A percentile compares a stretch with the other conserved stretches of the same genome.
phyloP scores from a whole-genome alignment of 2,888 invertebrate genomes.

The Eupithecia vulgata region DNA sequence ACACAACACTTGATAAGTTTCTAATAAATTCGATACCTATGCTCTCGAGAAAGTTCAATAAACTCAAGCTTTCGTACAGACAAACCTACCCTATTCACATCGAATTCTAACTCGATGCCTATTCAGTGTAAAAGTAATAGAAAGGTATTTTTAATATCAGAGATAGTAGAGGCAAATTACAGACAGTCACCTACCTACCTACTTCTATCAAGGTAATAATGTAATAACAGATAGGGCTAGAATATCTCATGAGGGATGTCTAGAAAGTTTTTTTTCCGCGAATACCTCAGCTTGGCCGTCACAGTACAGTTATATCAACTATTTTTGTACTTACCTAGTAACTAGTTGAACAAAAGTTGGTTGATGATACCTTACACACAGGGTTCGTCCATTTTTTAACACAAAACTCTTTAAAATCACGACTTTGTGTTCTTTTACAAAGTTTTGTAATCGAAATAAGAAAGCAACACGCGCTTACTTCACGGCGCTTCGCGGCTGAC shows the following conservation, averaged over 20 bases:
- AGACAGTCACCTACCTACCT: not conserved
- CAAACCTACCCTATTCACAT: not conserved
- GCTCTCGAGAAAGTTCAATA: conserved; percentile 5
- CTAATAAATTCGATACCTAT: not conserved
- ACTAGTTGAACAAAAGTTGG: conserved; percentile 61
- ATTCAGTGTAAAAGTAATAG: not conserved
- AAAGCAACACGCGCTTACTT: conserved; percentile 44
- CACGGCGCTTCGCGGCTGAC: conserved; percentile 70
- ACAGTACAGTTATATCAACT: conserved; percentile 73
- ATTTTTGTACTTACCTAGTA: conserved; percentile 67
- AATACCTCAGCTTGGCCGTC: conserved; percentile 66
- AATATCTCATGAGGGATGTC: conserved; percentile 16
- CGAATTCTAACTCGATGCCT: too few species aligned
- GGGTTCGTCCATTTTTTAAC: conserved; percentile 61
- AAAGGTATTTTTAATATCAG: not conserved
- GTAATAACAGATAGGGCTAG: conserved; percentile 14
- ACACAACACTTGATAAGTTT: conserved; percentile 11
- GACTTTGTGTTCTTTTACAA: conserved; percentile 55
- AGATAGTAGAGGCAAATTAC: not conserved
- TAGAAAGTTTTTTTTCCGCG: conserved; percentile 67
- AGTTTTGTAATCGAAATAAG: conserved; percentile 59
- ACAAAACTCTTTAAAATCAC: conserved; percentile 62
- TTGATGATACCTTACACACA: conserved; percentile 52
- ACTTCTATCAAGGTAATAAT: not conserved
- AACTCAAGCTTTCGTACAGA: conserved; percentile 1